These are phyloP conservation scores for Ondatra zibethicus DNA, from an alignment of 2,113 vertebrate species.

Conservation along the genomic window DNA sequence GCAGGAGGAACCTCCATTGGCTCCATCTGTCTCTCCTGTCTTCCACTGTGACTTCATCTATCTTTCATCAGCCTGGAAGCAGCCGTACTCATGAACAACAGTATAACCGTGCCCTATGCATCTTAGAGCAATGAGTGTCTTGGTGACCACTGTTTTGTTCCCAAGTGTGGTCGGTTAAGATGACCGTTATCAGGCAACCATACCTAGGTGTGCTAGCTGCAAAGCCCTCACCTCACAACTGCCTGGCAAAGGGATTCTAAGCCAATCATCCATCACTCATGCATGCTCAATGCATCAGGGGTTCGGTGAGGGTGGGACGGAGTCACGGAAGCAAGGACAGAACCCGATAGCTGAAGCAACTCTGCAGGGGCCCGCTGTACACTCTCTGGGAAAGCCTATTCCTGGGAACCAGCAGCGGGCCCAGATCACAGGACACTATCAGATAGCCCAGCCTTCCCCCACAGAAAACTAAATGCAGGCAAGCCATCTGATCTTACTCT, in stretches of 20 bases:
- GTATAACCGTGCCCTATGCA: rapidly evolving
- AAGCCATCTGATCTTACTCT: neutral
- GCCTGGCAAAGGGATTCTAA: neutral
- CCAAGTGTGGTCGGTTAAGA: neutral
- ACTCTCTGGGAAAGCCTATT: neutral
- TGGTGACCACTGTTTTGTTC: neutral
- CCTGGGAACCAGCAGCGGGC: neutral
- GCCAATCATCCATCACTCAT: neutral
- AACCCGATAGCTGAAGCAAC: neutral
- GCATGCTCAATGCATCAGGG: neutral
- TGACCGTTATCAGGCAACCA: neutral
- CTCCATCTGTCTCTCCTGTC: neutral
- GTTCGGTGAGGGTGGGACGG: neutral
- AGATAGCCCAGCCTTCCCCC: neutral
- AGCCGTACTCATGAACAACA: neutral
- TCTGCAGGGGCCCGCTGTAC: rapidly evolving
- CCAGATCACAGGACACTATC: neutral
- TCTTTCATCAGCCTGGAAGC: too few species aligned
- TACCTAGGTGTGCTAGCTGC: neutral
- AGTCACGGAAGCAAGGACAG: neutral
- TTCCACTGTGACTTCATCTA: neutral
- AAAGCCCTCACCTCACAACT: neutral
- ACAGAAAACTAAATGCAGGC: neutral
- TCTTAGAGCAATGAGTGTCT: too few species aligned
- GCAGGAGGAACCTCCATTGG: neutral